Percentiles rank a stretch among this genome's conserved stretches.
phyloP scores from a whole-genome alignment of 1,140 invertebrate genomes.

The Metaphire vulgaris region DNA sequence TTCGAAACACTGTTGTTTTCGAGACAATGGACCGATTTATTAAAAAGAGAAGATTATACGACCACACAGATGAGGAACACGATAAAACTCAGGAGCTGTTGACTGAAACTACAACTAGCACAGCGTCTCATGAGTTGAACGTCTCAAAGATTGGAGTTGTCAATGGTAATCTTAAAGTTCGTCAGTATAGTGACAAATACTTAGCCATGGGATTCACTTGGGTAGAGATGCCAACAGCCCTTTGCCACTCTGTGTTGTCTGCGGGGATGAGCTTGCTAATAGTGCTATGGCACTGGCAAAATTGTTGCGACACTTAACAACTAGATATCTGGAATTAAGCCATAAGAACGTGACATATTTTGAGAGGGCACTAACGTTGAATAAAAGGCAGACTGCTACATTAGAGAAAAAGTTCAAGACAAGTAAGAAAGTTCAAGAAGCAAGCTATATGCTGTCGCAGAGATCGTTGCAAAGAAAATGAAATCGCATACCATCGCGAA shows the following conservation, averaged over 20 bases:
- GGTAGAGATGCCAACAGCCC: not conserved
- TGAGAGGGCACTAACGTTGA: no score
- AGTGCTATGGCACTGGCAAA: not conserved
- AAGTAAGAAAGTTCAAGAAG: no score
- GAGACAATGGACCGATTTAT: not conserved
- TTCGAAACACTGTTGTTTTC: no score
- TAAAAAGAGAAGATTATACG: not conserved
- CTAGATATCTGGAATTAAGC: no score
- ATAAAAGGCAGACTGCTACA: no score
- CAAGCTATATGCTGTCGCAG: no score
- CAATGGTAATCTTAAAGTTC: not conserved
- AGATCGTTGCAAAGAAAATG: no score
- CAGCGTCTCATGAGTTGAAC: not conserved
- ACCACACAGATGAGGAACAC: not conserved
- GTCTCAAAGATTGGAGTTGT: not conserved
- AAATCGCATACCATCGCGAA: no score
- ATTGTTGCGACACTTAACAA: not conserved
- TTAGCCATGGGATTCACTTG: not conserved
- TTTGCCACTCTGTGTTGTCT: not conserved
- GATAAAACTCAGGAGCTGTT: not conserved
- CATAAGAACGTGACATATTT: no score
- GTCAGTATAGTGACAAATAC: not conserved
- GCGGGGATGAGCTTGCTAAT: not conserved
- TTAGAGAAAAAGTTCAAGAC: no score
- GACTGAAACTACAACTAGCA: not conserved